These are phyloP conservation scores for Meles meles DNA, from an alignment of 2,113 vertebrate genomes.

Conservation along the genomic window DNA sequence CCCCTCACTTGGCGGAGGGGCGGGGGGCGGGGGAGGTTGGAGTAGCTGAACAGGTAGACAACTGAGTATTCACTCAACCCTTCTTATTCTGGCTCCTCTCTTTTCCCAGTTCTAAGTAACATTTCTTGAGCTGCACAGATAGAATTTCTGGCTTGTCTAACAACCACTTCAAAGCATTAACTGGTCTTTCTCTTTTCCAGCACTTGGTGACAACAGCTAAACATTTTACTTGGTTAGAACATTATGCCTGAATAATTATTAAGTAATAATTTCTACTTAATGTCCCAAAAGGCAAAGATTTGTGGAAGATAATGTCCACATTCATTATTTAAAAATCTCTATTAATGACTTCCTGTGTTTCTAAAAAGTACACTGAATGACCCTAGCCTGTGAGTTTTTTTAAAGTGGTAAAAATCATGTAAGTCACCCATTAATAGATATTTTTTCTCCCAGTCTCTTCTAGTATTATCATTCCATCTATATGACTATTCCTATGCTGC, in stretches of 20 bases:
- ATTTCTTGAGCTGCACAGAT: neutral
- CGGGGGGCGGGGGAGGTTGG: no score
- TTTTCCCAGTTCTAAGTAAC: neutral
- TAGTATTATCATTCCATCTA: neutral
- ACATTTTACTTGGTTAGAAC: neutral
- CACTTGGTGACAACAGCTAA: neutral
- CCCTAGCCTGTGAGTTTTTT: neutral
- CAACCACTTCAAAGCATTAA: neutral
- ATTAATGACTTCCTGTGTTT: constrained; percentile 2
- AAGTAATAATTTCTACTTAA: neutral
- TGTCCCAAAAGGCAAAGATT: neutral
- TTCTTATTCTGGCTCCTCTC: neutral
- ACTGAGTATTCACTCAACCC: neutral
- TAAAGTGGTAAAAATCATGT: neutral
- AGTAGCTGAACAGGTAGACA: neutral
- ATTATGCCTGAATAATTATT: constrained; percentile 9
- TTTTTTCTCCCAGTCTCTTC: neutral
- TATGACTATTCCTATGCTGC: neutral
- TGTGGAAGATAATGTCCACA: neutral
- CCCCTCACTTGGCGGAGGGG: neutral
- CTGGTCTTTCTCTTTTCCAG: neutral
- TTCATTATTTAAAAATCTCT: neutral
- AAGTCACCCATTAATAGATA: neutral
- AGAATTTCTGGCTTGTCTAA: neutral
- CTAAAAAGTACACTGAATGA: neutral